These are phyloP conservation scores for Notothenia rossii DNA, from an alignment of 2,113 vertebrate species.

Conservation along the genomic window DNA sequence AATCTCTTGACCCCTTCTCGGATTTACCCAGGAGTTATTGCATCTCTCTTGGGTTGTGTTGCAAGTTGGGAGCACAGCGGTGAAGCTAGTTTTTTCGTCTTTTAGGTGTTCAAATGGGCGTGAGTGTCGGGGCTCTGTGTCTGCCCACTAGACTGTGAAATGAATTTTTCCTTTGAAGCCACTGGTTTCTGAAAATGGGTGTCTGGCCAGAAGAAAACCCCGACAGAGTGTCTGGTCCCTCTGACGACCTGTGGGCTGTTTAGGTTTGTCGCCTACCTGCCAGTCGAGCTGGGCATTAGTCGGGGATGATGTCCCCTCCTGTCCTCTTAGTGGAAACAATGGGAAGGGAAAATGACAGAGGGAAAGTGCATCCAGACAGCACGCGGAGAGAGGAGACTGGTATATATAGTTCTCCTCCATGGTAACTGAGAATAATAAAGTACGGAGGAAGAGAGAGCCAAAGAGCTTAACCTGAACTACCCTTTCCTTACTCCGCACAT, in stretches of 20 bases:
- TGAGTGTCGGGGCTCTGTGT: slow-evolving; percentile 53
- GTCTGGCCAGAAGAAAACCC: slow-evolving; percentile 61
- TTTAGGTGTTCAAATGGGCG: slow-evolving; percentile 58
- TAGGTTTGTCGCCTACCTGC: slow-evolving; percentile 44
- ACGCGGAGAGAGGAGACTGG: slow-evolving; percentile 6
- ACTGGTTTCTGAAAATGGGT: slow-evolving; percentile 67
- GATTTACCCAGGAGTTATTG: background rate
- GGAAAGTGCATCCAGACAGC: slow-evolving; percentile 39
- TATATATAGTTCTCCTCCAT: slow-evolving; percentile 71
- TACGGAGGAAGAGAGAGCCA: slow-evolving; percentile 26
- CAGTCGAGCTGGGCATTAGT: slow-evolving; percentile 30
- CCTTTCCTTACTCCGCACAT: slow-evolving; percentile 37
- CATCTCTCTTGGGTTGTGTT: slow-evolving; percentile 8
- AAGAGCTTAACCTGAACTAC: slow-evolving; percentile 64
- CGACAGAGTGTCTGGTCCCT: slow-evolving; percentile 37
- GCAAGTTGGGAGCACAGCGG: slow-evolving; percentile 19
- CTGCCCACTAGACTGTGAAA: slow-evolving; percentile 78
- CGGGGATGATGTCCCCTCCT: slow-evolving; percentile 41
- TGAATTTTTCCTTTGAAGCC: slow-evolving; percentile 77
- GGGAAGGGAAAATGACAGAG: slow-evolving; percentile 23
- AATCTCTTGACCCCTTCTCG: background rate
- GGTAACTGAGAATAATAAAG: slow-evolving; percentile 72
- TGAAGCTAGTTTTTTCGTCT: slow-evolving; percentile 34
- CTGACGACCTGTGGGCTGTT: slow-evolving; percentile 36
- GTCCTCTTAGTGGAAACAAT: slow-evolving; percentile 48